Evolutionary conservation across 2,113 vertebrate genomes (phyloP).

Genomic region (Gallinago jamesoni): DNA sequence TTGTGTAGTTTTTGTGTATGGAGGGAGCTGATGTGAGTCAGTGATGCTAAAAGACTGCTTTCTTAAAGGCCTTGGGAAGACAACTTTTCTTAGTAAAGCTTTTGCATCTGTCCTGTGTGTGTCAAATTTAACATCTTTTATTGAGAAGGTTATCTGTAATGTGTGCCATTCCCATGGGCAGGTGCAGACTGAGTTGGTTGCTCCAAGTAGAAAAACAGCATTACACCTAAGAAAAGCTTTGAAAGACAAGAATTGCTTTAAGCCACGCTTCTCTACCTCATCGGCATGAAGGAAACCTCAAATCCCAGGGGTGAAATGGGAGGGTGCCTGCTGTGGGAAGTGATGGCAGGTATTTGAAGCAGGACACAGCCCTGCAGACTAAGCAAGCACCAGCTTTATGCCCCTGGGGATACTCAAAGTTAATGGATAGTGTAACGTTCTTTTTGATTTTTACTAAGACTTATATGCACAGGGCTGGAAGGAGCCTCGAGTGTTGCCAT

Average conservation of each 20-base stretch:
- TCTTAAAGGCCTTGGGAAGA: background rate
- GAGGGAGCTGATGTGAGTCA: background rate
- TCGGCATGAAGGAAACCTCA: background rate
- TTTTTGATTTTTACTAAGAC: background rate
- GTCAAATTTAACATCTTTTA: background rate
- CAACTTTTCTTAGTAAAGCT: background rate
- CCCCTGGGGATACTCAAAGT: background rate
- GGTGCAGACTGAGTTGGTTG: background rate
- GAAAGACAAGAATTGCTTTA: background rate
- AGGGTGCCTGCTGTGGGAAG: background rate
- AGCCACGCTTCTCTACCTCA: background rate
- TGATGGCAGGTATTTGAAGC: background rate
- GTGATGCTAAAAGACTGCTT: background rate
- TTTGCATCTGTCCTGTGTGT: rapidly evolving
- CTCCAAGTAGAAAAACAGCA: background rate
- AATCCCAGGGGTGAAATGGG: rapidly evolving
- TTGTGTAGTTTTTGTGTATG: too few relatives aligned
- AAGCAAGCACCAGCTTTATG: background rate
- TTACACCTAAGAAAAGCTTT: background rate
- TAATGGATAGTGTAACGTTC: rapidly evolving
- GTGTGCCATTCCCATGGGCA: background rate
- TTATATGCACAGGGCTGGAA: background rate
- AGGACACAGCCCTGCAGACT: background rate
- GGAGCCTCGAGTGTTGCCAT: background rate
- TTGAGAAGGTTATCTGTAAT: background rate